phyloP scores from a whole-genome alignment of 2,888 invertebrate genomes.

The Caenorhabditis macrosperma region DNA sequence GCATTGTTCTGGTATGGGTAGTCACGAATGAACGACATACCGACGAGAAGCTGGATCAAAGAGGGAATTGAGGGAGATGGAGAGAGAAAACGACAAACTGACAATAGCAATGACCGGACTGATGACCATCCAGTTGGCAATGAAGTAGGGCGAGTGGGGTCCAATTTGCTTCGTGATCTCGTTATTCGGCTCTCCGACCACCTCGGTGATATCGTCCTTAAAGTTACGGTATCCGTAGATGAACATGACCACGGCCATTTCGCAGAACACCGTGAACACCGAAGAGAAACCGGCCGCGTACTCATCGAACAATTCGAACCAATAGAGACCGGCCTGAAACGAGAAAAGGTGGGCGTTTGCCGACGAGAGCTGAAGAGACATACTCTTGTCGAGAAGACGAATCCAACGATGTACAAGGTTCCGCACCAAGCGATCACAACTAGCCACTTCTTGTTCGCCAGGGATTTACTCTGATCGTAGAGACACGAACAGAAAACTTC shows the following conservation, averaged over 20 bases:
- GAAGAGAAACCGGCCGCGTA: constrained; percentile 55
- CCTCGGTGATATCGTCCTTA: constrained; percentile 11
- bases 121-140: constrained; percentile 19
- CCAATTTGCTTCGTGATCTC: not conserved
- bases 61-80: too few species aligned
- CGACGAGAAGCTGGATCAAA: constrained; percentile 6
- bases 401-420: not conserved
- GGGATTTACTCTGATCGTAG: not conserved
- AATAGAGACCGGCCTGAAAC: constrained; percentile 47
- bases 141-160: constrained; percentile 5
- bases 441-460: constrained; percentile 19
- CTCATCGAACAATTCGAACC: constrained; percentile 56
- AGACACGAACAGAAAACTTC: constrained; percentile 18
- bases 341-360: not conserved
- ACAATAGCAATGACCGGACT: constrained; percentile 6
- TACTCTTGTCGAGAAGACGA: constrained; percentile 5
- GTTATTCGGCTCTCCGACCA: constrained; percentile 19
- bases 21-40: not conserved
- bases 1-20: constrained; percentile 15
- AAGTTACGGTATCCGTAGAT: constrained; percentile 14
- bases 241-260: constrained; percentile 12
- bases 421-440: constrained; percentile 11
- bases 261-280: constrained; percentile 4
- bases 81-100: too few species aligned
- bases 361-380: not conserved